phyloP scores from a whole-genome alignment of 2,888 invertebrate species.

The Vesta saturnalis region DNA sequence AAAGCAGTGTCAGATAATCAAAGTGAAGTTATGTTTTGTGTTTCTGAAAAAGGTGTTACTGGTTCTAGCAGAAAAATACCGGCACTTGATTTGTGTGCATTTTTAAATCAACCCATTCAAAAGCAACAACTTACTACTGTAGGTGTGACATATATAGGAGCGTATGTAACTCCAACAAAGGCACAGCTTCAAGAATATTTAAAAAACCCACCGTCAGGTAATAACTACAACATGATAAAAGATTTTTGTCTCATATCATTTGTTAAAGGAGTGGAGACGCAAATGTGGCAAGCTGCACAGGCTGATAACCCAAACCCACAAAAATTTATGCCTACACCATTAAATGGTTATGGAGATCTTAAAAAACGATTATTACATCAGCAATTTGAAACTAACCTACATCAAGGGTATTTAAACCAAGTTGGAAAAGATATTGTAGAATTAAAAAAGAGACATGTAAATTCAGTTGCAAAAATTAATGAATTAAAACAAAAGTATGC shows the following conservation, averaged over 20 bases:
- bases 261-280: constrained; percentile 82
- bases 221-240: not conserved
- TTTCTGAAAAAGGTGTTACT: constrained; percentile 75
- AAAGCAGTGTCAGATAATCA: constrained; percentile 82
- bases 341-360: constrained; percentile 88
- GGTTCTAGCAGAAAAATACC: constrained; percentile 75
- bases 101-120: constrained; percentile 75
- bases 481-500: constrained; percentile 85
- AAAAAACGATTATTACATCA: constrained; percentile 87
- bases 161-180: constrained; percentile 80
- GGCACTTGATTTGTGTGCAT: constrained; percentile 76
- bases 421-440: constrained; percentile 81
- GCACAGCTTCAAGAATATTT: constrained; percentile 88
- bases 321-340: constrained; percentile 91
- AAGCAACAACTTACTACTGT: constrained; percentile 78
- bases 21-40: constrained; percentile 77
- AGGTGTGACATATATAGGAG: constrained; percentile 75
- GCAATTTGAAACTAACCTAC: constrained; percentile 83
- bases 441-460: constrained; percentile 82
- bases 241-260: constrained; percentile 31
- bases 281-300: constrained; percentile 96
- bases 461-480: constrained; percentile 81
- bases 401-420: constrained; percentile 82
- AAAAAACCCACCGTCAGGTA: constrained; percentile 85
- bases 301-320: constrained; percentile 93